Evolutionary conservation across 2,888 invertebrate genomes (phyloP), one percentile per base, ranked within the genome.

Genomic region (Copidosoma aretas): DNA sequence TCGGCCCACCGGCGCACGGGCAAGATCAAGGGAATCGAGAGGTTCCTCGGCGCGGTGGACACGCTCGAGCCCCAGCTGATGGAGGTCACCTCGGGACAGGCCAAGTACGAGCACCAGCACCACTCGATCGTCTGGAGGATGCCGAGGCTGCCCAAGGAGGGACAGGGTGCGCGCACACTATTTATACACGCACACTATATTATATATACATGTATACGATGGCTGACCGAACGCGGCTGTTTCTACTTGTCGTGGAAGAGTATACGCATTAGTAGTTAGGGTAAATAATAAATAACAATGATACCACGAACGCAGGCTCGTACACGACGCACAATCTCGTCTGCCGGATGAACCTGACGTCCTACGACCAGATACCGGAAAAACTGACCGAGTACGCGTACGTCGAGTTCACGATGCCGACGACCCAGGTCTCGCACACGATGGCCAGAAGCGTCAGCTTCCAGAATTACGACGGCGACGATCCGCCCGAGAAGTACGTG

Each of bases 391-490:
- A 92, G 75, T 91, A 90, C 84, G 94, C 94, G 76, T 90, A 90
- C 82, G 97, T 98, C 43, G 97, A 98, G 85, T 99, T 98, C 85
- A 98, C 97, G 59, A 99, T 99, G 98, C 98, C 99, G 46, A 93
- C 95, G 74, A 96, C 97, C 49, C 97, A 97, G 82, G 92, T 91
- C 62, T 95, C 95, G 70, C 98, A 98, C 85, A 95, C 96, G 64
- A 98, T 97, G 49, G 94, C 97, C 75, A 89, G 99, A 76, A 98
- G 97, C 75, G 95, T 95, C 58, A 94, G 94, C 80, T 90, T 96
- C 77, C 92, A 92, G 84, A 90, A 92, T 81, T 93, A 93, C 75
- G 93, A 93, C 79, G 89, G 90, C 80, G 93, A 91, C 78, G 91
- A 93, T 74, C 96, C 98, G 39, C 98, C 98, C 17, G 99, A 99